Evolutionary conservation across 2,797 vertebrate species (phyloP), one percentile per base, ranked within the genome.

Genomic region (Cirrhinus molitorella): DNA sequence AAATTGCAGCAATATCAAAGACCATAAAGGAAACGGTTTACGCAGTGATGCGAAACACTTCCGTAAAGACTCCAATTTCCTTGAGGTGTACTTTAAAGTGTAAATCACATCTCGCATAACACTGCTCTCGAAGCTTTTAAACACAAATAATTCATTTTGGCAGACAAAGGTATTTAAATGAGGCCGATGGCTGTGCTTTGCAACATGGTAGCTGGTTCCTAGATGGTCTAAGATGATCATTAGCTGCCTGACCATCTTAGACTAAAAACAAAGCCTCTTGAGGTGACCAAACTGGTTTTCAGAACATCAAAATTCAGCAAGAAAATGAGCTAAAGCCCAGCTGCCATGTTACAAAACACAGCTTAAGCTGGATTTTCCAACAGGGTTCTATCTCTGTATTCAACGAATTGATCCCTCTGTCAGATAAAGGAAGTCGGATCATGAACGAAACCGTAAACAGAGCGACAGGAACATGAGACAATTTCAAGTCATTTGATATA

Each of bases 371-470:
- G 31, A 66, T 66, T 59, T 57, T 40, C 19, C 21, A 66, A 23
- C 45, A 31, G 76, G 47, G 3, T n/a, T 17, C 17, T 3, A 72
- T 81, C 14, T 63, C 37, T 37, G 6, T 25, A 68, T 16, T 53
- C 6, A 19, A 55, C 25, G 47, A 34, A 61, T 40, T 5, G 14
- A 81, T 73, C 23, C 47, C 63, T 61, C 40, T 65, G 61, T 53
- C 80, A 82, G 57, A 74, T 75, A 74, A 65, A 74, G 80, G 71
- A 83, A 83, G 70, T 82, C 70, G n/a, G 70, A 51, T 25, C 11
- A 51, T 65, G 14, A 81, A 72, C 43, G 55, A 74, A 74, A 28
- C 45, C 43, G 21, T 51, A 49, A 51, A 73, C 40, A 51, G n/a
- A 37, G 14, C n/a, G 25, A 47, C 53, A 23, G 12, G 53, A 61